phyloP scores from a whole-genome alignment of 2,113 vertebrate genomes.

The Bos javanicus region DNA sequence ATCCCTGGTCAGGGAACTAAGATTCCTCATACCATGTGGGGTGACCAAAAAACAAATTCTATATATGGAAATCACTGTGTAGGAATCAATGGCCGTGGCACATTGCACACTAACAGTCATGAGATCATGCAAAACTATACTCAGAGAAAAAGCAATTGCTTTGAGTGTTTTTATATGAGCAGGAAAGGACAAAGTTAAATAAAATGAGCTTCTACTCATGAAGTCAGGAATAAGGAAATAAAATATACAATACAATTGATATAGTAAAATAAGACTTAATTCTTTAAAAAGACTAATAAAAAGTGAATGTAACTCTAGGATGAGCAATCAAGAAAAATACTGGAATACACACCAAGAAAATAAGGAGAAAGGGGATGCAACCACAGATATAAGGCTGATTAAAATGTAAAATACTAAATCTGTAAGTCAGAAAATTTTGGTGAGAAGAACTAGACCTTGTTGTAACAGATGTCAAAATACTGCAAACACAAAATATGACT shows the following conservation, averaged over 20 bases:
- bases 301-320: background rate
- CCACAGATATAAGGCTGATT: background rate
- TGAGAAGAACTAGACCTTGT: background rate
- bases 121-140: background rate
- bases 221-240: background rate
- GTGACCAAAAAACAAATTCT: background rate
- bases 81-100: background rate
- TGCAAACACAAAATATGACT: background rate
- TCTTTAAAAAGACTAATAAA: background rate
- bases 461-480: background rate
- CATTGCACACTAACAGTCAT: background rate
- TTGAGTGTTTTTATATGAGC: background rate
- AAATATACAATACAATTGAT: background rate
- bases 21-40: background rate
- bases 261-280: background rate
- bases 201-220: background rate
- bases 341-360: background rate
- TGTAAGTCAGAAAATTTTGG: background rate
- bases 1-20: background rate
- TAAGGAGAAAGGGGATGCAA: background rate
- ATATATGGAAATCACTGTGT: background rate
- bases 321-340: background rate
- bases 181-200: background rate
- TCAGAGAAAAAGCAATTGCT: background rate
- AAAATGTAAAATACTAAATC: background rate